Conservation (phyloP, 2,113 vertebrate genomes). For the Polypterus senegalus region DNA sequence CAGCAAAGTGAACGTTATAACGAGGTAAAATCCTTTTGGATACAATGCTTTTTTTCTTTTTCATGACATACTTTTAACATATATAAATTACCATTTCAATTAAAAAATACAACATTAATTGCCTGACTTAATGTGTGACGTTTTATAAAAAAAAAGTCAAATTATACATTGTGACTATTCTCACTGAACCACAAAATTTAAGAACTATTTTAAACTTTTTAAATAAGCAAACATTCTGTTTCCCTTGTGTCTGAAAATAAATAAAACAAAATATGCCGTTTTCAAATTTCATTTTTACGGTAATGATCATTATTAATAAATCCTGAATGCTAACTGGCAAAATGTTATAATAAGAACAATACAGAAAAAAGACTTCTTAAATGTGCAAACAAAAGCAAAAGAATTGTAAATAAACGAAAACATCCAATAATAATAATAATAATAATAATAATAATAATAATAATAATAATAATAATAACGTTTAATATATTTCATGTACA, state of each 20-base stretch:
- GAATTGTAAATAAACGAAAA: conserved; percentile 19
- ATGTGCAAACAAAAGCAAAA: conserved; percentile 59
- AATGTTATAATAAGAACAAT: conserved; percentile 25
- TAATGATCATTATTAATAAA: conserved; percentile 15
- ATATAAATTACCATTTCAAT: conserved; percentile 61
- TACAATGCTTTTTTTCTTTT: conserved; percentile 59
- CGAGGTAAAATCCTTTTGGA: conserved; percentile 79
- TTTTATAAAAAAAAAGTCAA: conserved; percentile 58
- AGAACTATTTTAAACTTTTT: conserved; percentile 38
- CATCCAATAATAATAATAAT: conserved; percentile 13
- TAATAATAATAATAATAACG: conserved; percentile 56
- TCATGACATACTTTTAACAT: conserved; percentile 67
- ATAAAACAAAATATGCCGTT: no score
- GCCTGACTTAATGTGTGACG: conserved; percentile 72
- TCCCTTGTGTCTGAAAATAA: no score
- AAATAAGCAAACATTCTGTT: conserved; percentile 44
- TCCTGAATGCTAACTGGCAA: conserved; percentile 35
- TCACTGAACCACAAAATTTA: conserved; percentile 75
- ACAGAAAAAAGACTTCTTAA: conserved; percentile 45
- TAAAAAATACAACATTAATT: conserved; percentile 69
- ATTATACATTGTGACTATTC: conserved; percentile 60
- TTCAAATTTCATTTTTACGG: no score
- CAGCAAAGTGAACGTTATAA: conserved; percentile 78
- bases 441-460: conserved; percentile 33
- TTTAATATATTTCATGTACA: conserved; percentile 66